Evolutionary conservation across 2,113 vertebrate genomes (phyloP), one percentile per base, ranked within the genome.

Genomic region (Ciconia stormi): DNA sequence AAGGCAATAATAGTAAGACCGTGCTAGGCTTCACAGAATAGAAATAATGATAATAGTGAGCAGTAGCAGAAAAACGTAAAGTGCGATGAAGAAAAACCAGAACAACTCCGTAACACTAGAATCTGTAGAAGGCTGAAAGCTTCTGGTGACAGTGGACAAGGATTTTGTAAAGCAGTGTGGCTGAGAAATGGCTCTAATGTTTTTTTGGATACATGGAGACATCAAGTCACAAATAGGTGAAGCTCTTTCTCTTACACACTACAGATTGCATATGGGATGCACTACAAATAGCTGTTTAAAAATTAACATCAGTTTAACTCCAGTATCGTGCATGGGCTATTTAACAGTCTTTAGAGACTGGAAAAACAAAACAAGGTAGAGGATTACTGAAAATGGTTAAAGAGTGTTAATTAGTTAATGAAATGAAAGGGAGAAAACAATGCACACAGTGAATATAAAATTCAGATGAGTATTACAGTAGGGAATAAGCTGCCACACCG

Each of bases 381-480:
- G 38, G 81, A 89, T 91, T 93, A 67, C 74, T 86, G 91, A 69
- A 95, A 88, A 90, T 44, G 38, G 65, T 95, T 91, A 87, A 87
- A 82, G 86, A 46, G 5, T 78, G 58, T 90, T 96, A 94, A 92
- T 88, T 96, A 65, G 67, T 78, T 93, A 95, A 93, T 84, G 46
- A 83, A 53, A 72, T 88, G 74, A 93, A 94, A 95, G 56, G 63
- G 67, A 87, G 94, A 83, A 88, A 92, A 87, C 63, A 79, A 56
- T 49, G 27, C 3, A 1, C 26, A 13, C 32, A 38, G 56, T 63
- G 81, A 91, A 69, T 66, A 61, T 40, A 88, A 87, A 91, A 67
- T 66, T 82, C n/a, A 27, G 67, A 50, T 71, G 34, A 49, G 13
- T 44, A 36, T 87, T 95, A 34, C 9, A 58, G 36, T 32, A 55